Base-by-base conservation (phyloP, 1,140 invertebrate genomes). In the Drosophila grimshawi region DNA sequence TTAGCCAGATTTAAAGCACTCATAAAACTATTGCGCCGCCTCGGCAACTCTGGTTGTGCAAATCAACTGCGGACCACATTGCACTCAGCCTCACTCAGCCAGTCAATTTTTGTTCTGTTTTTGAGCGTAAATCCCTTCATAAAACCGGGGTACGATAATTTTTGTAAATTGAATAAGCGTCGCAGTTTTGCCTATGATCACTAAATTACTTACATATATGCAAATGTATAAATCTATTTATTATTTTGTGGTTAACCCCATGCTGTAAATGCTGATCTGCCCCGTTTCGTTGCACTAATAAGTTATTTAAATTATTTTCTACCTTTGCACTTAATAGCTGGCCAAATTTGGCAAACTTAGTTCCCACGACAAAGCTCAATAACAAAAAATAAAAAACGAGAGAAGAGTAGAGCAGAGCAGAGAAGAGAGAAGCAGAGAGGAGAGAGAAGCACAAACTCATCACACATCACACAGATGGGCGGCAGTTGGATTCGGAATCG, bases 41-140 rank as follows among this genome's bases (percentile, higher is more conserved):
- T 81, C 5, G 85, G 41, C 81, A 89, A 89, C 85, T 72, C 86
- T 89, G 76, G 68, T 89, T 89, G 69, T 90, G 85, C 85, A 86
- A 89, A 85, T 53, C 46, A 53, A 52, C 19, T 19, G 35, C 43
- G 29, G 1, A 27, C 6, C 41, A 35, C n/a, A 76, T 77, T 62
- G 48, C 66, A 35, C 74, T 68, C 81, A 67, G 65, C 74, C 74
- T 65, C n/a, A n/a, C n/a, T n/a, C n/a, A n/a, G 46, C 41, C 27
- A 52, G 19, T 45, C 35, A 32, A 10, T 45, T 37, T 37, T 32
- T 19, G 19, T 19, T 19, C 19, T 19, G 19, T 19, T 43, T 10
- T 39, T 39, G 81, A 85, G 81, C 39, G 52, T 57, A 80, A 85
- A 78, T 65, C 62, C 68, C 81, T 53, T 11, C 65, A 67, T 73